Evolutionary conservation across 2,113 vertebrate species (phyloP), one percentile per base, ranked within the genome.

Genomic region (Oostethus manadensis): DNA sequence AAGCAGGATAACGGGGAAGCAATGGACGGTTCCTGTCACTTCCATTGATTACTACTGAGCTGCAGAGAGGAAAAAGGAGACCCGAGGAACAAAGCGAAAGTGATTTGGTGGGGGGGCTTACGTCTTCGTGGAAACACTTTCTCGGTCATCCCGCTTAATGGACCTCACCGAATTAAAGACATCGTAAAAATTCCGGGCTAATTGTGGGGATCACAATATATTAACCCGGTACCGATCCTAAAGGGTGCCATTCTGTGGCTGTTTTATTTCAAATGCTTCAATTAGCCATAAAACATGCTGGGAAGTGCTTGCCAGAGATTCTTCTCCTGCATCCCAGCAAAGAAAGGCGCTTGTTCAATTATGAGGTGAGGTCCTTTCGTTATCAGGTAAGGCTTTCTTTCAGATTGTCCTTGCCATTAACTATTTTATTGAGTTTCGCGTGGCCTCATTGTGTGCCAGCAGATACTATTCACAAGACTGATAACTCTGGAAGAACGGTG

Each of bases 131-230:
- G 79, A 77, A 78, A 69, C 79, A 81, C 75, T 82, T 79, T 62
- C 84, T 79, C 46, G 40, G 84, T 82, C 84, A 77, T 71, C 71
- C 74, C 79, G 85, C 78, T 88, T 94, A 94, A 93, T 91, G 89
- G 91, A 91, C 87, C 89, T 90, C 88, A 89, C 91, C 88, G 90
- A 94, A 92, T 92, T 91, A 90, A 87, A 92, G 88, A 89, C 90
- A 90, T 88, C 84, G 88, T 86, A 89, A 89, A 91, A 87, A 88
- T 91, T 78, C 83, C 88, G 84, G 89, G 89, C 88, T 93, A 90
- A 92, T 90, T 91, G 90, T 88, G 88, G 91, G 6, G 87, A 92
- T 87, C 88, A 90, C 90, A 91, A 93, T 88, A 89, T 91, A 93
- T 91, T 91, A 91, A 90, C 85, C 85, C 79, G 55, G 69, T 74